Evolutionary conservation across 2,113 vertebrate species (phyloP).

Genomic region (Ochotona curzoniae): DNA sequence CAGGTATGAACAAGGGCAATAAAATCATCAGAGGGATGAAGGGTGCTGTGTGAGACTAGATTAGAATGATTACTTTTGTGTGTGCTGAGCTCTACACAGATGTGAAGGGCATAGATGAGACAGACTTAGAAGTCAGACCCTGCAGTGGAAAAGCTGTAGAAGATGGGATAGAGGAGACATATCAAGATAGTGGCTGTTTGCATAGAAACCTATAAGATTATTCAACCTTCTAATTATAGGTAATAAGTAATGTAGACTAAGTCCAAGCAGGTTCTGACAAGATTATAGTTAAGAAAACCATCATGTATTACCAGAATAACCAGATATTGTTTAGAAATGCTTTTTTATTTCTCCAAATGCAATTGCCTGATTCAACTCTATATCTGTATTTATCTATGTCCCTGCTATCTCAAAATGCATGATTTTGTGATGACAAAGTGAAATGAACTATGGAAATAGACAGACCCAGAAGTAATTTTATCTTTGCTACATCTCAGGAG

Average conservation of each 20-base stretch:
- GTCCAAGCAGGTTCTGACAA: conserved; percentile 13
- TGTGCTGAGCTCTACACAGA: conserved; percentile 58
- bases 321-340: background rate
- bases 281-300: background rate
- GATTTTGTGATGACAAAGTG: background rate
- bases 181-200: background rate
- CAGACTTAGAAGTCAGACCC: background rate
- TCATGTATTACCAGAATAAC: background rate
- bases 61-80: conserved; percentile 60
- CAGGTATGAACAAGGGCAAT: conserved; percentile 71
- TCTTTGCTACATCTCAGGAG: background rate
- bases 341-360: conserved; percentile 4
- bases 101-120: conserved; percentile 50
- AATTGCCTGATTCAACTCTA: background rate
- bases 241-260: background rate
- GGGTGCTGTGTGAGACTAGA: conserved; percentile 37
- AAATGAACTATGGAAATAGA: rapidly evolving
- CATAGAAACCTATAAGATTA: background rate
- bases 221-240: background rate
- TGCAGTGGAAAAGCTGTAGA: background rate
- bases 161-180: background rate
- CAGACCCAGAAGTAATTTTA: background rate
- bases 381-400: background rate
- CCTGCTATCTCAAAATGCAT: background rate
- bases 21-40: conserved; percentile 64